Base-by-base conservation (phyloP, 2,888 invertebrate species). In the Physocephala rufipes region DNA sequence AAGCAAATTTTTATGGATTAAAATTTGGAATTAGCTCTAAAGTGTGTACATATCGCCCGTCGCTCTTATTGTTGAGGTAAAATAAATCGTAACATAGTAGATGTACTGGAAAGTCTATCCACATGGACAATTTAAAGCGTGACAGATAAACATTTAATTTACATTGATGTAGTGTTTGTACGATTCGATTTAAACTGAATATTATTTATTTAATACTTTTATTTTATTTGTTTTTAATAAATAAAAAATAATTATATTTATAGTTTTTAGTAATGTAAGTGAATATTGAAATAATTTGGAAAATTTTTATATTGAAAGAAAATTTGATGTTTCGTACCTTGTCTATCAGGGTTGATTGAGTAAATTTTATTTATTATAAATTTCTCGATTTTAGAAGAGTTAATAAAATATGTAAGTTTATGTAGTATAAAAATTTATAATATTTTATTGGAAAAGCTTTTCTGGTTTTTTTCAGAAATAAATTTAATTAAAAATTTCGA, bases 11-110 rank as follows among this genome's bases (percentile, higher is more conserved):
- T 78, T 81, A 80, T 74, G 80, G 79, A 81, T 85, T 81, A 82
- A 80, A 86, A 86, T 87, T 88, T 90, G 89, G 90, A 88, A 89
- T 79, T 84, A 87, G 89, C 88, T 86, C 89, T 91, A 87, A 89
- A 88, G 88, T 90, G 90, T 90, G 91, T 88, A 92, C 91, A 92
- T 89, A 92, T 91, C 90, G 91, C 91, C 92, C 91, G 91, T 92
- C 91, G 87, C 90, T 91, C 90, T 91, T 90, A 87, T 88, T 87
- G 78, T 82, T 86, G 88, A 90, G 80, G 86, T 89, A 89, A 87
- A 90, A 91, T 90, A 92, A 92, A 92, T 92, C 92, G 92, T 92
- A 92, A 92, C 91, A 92, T 89, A 91, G 91, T 91, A 91, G 90
- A 87, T 86, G 87, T 91, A 91, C 89, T 89, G 91, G 91, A 92